Evolutionary conservation across 1,140 invertebrate genomes (phyloP), one percentile per base, ranked within the genome.

Genomic region (Thrips palmi): DNA sequence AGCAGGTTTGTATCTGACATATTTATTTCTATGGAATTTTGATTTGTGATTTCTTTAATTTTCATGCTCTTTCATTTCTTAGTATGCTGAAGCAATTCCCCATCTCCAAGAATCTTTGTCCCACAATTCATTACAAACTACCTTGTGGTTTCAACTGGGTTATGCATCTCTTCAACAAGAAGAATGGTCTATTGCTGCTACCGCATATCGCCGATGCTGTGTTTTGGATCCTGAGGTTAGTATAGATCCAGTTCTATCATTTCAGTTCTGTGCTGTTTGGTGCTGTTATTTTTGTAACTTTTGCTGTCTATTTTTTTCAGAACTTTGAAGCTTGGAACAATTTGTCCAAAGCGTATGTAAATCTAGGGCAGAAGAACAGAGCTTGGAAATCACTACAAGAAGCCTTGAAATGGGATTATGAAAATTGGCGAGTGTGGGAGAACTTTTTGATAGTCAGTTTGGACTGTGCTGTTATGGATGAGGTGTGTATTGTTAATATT

Each of bases 311-410:
- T n/a, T 18, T 43, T 37, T 22, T 40, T 30, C 47, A 84, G 62
- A 78, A 79, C 43, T 96, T 87, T 56, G 87, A 97, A 60, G 87
- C 85, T 0, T 98, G 93, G 93, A 97, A 94, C 58, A 97, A 97
- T 60, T 61, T 97, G 33, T 83, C 87, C 8, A 88, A 91, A 54
- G 85, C 83, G 3, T 89, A 94, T 48, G 76, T 91, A 5, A 80
- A 86, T 49, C 58, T 83, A 34, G 76, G 81, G 1, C 74, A 97
- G 46, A 94, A 93, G 62, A 50, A 64, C 8, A 68, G 81, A 44
- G 91, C 89, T 0, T 84, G 81, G 59, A 70, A 70, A 35, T 74
- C 80, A 14, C 54, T 93, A 1, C 73, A 81, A 46, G 91, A 97
- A 59, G 82, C 93, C 1, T 54, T 94, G 1, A 84, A 86, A 55